Evolutionary conservation across 1,140 invertebrate genomes (phyloP), one percentile per base, ranked within the genome.

Genomic region (Brachionus plicatilis): DNA sequence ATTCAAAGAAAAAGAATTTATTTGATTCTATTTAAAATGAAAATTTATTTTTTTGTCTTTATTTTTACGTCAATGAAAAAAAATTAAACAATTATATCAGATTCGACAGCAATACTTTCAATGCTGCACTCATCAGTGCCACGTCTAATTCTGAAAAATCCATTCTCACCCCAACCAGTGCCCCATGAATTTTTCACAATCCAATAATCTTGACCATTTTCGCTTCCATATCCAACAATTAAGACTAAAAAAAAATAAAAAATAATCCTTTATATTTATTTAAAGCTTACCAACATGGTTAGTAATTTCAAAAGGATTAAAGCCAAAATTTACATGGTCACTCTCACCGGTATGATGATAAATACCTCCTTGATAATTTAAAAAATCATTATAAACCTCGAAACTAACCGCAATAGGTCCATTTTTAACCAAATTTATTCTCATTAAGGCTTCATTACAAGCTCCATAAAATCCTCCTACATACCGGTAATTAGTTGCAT

Each of bases 121-220:
- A 96, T 96, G 41, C 94, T 95, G 88, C 94, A 95, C 87, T 96
- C 94, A 89, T 96, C 92, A 72, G 90, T 88, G n/a, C 95, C 95
- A 86, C 95, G 91, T 8, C 94, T 89, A 60, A 97, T 96, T 88
- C 95, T 95, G 91, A 97, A 96, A 88, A 92, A 94, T 11, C 96
- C 95, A 24, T 68, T 53, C 17, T 83, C 82, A 37, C 82, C 82
- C 92, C 92, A 92, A 0, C 85, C 66, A 6, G 86, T 85, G 9
- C 91, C 91, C 92, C 92, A 92, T 60, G 91, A 91, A 79, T 90
- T 90, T 84, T 90, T 89, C 2, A 90, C 87, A 11, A 87, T 87
- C 89, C 89, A 90, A 85, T 86, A 90, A 68, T 88, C 86, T 70
- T 87, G 76, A 0, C 87, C 86, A 27, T 95, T 94, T 20, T 89